Base-by-base conservation (phyloP, 2,888 invertebrate genomes). In the Limnephilus auricula region DNA sequence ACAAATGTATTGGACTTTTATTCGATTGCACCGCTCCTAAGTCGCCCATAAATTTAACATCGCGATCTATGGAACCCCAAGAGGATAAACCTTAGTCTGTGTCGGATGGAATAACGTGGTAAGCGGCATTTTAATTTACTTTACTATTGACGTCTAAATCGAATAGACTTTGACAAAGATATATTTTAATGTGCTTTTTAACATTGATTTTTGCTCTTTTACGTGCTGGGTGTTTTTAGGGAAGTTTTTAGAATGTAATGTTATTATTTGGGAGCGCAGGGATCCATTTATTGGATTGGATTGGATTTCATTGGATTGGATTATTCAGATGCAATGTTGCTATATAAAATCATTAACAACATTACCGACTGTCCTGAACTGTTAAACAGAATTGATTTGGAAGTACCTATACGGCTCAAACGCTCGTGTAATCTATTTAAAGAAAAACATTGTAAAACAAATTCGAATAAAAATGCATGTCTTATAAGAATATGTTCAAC, bases 1-100 rank as follows among this genome's bases (percentile, higher is more conserved):
- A 40, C 85, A 85, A 85, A 85, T 85, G 85, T 85, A 85, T 85
- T 85, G 30, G 85, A 85, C 85, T 85, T 85, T 85, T 85, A 85
- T 85, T 85, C 85, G 85, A 85, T 85, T 85, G 85, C 85, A 85
- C 85, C 40, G 30, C 85, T 34, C n/a, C 85, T 85, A 18, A 30
- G 37, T 85, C 13, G 40, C n/a, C 40, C 13, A 85, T 85, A 85
- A 85, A 85, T 85, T 40, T 40, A 12, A 30, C 40, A 40, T 85
- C 85, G 25, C 34, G 15, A n/a, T 40, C n/a, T 37, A 40, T n/a
- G 32, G 84, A 10, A 25, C 12, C 34, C 84, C n/a, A 18, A 84
- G 65, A 65, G 65, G 65, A 65, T 65, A 65, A 65, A 65, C 65
- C 65, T 65, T 1, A 25, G 0, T 65, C n/a, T 65, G 65, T 25